Evolutionary conservation across 2,888 invertebrate species (phyloP), one percentile per base, ranked within the genome.

Genomic region (Petrophora chlorosata): DNA sequence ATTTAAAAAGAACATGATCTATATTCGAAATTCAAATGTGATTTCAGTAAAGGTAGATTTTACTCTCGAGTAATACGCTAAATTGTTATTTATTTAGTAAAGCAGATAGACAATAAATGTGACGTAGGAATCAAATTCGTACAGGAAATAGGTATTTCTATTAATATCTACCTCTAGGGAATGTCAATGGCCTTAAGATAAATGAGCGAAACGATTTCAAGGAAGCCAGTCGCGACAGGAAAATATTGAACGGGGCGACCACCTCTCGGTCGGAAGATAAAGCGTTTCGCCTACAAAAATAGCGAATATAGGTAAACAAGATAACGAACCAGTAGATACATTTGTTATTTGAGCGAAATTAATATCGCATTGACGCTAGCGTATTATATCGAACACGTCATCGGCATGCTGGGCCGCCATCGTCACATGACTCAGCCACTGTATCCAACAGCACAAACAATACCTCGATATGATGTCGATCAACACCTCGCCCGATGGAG

Each of bases 391-490:
- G 47, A 28, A 40, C 51, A 49, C 43, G 45, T 40, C 49, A 33
- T 23, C 43, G 41, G 41, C 38, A 16, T 26, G 41, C 43, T 39
- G 42, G 42, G 50, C 56, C 52, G 52, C 19, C 58, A 53, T 53
- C 52, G 57, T 62, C 64, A 67, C 65, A 65, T 67, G 68, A 67
- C 67, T 61, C 64, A 62, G 53, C 32, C 25, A 48, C 34, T 16
- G 41, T 34, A 41, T 49, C 53, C 13, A 42, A 50, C 35, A 53
- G 58, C 35, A 40, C 52, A 54, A 58, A 54, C 50, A 58, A 56
- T 52, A 90, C 89, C 90, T 89, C 74, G 88, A 80, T 68, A 86
- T 78, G 73, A 87, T 81, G 82, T 90, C 89, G 70, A 89, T 80
- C 76, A 89, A 77, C 77, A 89, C 84, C 77, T 90, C 89, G 69